A percentile compares a stretch with the other conserved stretches of the same genome.
Conservation (phyloP, 2,113 vertebrate genomes). For the Capreolus pygargus region DNA sequence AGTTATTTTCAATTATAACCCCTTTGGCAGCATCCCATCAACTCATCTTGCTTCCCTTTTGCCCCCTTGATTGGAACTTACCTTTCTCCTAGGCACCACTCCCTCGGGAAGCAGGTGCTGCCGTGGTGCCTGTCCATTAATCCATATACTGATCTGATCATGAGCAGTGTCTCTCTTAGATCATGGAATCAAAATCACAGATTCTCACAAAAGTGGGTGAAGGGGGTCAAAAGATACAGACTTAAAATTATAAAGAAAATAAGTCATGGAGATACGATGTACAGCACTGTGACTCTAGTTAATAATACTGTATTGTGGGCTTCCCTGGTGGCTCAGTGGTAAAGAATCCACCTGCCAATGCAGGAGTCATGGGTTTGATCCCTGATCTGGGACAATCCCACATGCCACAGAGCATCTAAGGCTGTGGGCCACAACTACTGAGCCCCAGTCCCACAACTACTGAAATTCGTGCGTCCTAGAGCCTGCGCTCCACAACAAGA, state of each 20-base stretch:
- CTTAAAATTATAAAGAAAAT: not conserved
- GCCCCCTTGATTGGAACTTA: not conserved
- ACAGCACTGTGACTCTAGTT: not conserved
- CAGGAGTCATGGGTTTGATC: too few relatives aligned
- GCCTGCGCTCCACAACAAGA: not conserved
- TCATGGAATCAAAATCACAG: not conserved
- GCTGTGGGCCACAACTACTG: too few relatives aligned
- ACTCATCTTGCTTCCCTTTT: not conserved
- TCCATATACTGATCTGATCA: not conserved
- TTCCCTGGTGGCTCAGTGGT: too few relatives aligned
- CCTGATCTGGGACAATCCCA: too few relatives aligned
- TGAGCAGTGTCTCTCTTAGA: not conserved
- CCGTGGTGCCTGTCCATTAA: fast-evolving
- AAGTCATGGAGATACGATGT: not conserved
- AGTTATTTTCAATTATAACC: not conserved
- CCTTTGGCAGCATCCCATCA: not conserved
- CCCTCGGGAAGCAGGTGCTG: fast-evolving
- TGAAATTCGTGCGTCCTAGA: too few relatives aligned
- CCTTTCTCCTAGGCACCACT: not conserved
- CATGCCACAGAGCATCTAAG: too few relatives aligned
- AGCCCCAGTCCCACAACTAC: too few relatives aligned
- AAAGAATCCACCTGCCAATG: too few relatives aligned
- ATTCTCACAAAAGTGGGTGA: not conserved
- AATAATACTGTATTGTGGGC: not conserved
- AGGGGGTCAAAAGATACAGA: not conserved